Conservation (phyloP, 2,113 vertebrate species). For the Butorides virescens region DNA sequence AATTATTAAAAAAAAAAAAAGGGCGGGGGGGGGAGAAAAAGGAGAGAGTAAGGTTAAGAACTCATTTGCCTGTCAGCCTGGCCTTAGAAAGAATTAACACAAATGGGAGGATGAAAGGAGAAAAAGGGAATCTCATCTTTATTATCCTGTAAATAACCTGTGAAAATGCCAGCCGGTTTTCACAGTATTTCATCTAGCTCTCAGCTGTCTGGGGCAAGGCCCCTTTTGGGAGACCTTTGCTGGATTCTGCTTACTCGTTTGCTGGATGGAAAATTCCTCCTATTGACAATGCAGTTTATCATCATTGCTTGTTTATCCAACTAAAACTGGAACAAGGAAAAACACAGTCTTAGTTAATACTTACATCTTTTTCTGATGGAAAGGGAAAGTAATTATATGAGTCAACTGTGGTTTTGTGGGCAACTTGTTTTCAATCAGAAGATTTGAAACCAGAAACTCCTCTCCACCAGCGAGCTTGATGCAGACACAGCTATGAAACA, state of each 20-base stretch:
- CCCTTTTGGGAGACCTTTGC: neutral
- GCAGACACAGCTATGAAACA: neutral
- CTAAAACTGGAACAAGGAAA: neutral
- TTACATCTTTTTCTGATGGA: neutral
- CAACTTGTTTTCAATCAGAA: neutral
- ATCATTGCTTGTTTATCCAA: neutral
- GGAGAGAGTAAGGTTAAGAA: neutral
- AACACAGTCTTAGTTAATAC: neutral
- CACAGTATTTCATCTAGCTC: neutral
- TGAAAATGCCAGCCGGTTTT: neutral
- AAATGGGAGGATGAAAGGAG: neutral
- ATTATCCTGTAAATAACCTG: neutral
- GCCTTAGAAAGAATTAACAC: neutral
- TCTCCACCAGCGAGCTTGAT: neutral
- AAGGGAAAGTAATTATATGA: neutral
- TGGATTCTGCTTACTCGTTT: neutral
- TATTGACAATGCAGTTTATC: neutral
- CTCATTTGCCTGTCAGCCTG: neutral
- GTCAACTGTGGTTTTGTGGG: neutral
- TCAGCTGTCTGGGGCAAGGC: neutral
- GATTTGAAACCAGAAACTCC: neutral
- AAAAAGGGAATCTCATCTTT: neutral
- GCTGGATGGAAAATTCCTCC: neutral
- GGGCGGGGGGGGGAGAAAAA: rapidly evolving
- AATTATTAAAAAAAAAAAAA: neutral